These are phyloP conservation scores for Tachycineta bicolor DNA, from an alignment of 2,113 vertebrate genomes.

Conservation along the genomic window DNA sequence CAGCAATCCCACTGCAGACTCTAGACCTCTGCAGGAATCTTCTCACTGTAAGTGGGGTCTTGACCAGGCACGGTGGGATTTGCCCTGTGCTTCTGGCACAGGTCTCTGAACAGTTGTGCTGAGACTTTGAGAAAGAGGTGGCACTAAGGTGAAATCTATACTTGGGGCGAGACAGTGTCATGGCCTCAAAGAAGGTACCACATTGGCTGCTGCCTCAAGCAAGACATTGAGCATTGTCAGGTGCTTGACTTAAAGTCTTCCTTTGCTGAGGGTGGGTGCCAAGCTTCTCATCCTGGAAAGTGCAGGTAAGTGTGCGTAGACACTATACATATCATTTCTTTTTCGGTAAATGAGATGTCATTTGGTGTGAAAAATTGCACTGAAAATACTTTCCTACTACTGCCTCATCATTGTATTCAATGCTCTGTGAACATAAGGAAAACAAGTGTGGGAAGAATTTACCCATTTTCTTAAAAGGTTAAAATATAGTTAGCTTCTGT, in stretches of 20 bases:
- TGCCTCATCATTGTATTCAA: neutral
- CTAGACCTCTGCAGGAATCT: neutral
- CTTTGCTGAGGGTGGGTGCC: neutral
- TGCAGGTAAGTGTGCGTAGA: neutral
- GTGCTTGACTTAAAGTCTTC: neutral
- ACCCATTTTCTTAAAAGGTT: neutral
- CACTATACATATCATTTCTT: rapidly evolving
- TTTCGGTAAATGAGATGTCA: neutral
- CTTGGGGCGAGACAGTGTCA: neutral
- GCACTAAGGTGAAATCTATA: rapidly evolving
- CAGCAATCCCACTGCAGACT: neutral
- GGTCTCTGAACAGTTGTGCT: neutral
- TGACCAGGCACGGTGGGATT: rapidly evolving
- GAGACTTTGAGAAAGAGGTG: neutral
- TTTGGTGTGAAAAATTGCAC: neutral
- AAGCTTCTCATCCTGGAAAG: neutral
- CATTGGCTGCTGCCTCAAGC: neutral
- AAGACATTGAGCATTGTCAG: neutral
- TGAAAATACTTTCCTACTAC: neutral
- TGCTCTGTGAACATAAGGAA: neutral
- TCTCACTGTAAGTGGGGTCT: neutral
- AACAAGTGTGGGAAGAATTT: neutral
- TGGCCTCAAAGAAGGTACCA: neutral
- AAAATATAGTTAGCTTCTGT: neutral
- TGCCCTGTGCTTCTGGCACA: neutral